Conservation (phyloP, 2,113 vertebrate genomes). For the Microcebus tavaratra region DNA sequence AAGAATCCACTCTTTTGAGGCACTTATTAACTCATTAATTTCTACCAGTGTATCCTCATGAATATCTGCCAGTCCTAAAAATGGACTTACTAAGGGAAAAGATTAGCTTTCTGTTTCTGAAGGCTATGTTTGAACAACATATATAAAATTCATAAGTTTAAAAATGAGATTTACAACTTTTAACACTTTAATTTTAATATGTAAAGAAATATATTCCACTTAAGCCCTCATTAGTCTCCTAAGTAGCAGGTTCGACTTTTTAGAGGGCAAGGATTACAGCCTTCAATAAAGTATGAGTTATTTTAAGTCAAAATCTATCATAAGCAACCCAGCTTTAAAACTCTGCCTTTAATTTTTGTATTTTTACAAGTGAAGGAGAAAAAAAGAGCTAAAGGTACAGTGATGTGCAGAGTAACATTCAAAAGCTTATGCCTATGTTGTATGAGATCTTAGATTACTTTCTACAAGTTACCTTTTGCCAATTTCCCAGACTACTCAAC, state of each 20-base stretch:
- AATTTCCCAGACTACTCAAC: neutral
- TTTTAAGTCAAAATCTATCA: neutral
- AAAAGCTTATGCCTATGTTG: neutral
- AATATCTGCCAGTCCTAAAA: neutral
- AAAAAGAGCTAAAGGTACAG: neutral
- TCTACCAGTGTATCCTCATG: neutral
- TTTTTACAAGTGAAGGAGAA: neutral
- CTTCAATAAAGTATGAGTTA: neutral
- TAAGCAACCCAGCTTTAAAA: neutral
- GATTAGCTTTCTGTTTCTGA: neutral
- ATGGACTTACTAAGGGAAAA: neutral
- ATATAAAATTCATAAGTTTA: neutral
- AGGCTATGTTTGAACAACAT: neutral
- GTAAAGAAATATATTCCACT: neutral
- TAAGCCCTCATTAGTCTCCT: neutral
- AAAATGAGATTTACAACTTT: neutral
- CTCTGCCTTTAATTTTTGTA: neutral
- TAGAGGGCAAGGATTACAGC: neutral
- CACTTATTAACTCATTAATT: neutral
- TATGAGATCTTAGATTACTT: neutral
- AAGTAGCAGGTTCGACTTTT: neutral
- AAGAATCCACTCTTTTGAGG: neutral
- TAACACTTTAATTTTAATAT: neutral
- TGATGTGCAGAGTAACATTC: neutral
- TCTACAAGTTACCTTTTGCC: neutral